Percentiles rank a stretch among this genome's conserved stretches.
Evolutionary conservation across 2,113 vertebrate genomes (phyloP).

Genomic region (Xenus cinereus): DNA sequence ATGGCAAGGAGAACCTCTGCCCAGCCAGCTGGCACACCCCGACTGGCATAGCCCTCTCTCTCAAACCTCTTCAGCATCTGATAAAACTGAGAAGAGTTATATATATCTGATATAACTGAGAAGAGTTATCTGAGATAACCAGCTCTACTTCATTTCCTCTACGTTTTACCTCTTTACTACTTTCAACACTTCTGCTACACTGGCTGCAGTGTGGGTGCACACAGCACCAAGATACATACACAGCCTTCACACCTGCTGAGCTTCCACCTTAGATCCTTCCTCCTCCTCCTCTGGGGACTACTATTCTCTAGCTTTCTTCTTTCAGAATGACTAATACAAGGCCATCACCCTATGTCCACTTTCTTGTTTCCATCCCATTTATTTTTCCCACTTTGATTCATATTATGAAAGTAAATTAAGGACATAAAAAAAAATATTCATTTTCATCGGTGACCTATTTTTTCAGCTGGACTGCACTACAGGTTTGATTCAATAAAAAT

Average conservation of each 20-base stretch:
- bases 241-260: neutral
- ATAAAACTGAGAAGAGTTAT: neutral
- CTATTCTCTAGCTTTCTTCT: neutral
- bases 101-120: no score
- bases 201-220: neutral
- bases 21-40: neutral
- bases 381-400: neutral
- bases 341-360: neutral
- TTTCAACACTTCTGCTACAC: neutral
- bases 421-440: neutral
- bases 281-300: neutral
- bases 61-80: neutral
- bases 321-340: neutral
- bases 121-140: neutral
- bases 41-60: rapidly evolving
- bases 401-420: neutral
- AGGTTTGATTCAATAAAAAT: neutral
- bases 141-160: neutral
- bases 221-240: neutral
- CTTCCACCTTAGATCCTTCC: neutral
- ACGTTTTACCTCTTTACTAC: neutral
- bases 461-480: neutral
- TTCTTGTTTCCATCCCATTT: neutral
- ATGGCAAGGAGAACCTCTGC: neutral
- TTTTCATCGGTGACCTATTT: neutral